Conservation (phyloP, 2,113 vertebrate species). For the Cephalopterus ornatus region DNA sequence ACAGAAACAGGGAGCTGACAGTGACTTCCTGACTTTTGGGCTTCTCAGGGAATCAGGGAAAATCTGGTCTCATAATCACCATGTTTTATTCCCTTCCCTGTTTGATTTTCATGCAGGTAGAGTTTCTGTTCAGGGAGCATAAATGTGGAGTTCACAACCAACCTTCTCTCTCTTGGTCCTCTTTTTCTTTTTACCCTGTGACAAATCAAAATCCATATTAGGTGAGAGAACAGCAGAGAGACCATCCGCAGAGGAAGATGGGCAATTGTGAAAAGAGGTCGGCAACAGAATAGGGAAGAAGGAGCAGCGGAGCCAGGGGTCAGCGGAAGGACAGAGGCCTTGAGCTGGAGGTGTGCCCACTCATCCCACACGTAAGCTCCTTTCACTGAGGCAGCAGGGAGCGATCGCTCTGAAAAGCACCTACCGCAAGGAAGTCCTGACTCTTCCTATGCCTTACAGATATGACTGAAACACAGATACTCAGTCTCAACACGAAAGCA, state of each 20-base stretch:
- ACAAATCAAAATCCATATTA: constrained; percentile 40
- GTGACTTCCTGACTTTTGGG: constrained; percentile 52
- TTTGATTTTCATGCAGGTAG: constrained; percentile 43
- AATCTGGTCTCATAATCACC: constrained; percentile 31
- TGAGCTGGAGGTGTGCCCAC: constrained; percentile 36
- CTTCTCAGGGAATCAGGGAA: constrained; percentile 39
- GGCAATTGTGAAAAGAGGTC: constrained; percentile 44
- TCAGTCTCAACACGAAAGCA: neutral
- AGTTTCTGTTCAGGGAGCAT: constrained; percentile 31
- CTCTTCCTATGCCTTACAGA: constrained; percentile 14
- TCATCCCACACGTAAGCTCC: constrained; percentile 34
- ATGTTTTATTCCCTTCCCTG: constrained; percentile 42
- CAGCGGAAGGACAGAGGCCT: neutral
- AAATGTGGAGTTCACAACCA: constrained; percentile 26
- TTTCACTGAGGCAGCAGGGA: constrained; percentile 39
- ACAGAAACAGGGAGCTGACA: constrained; percentile 40
- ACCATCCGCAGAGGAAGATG: constrained; percentile 43
- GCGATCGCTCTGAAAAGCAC: neutral
- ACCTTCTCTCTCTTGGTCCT: neutral
- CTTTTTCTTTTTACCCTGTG: neutral
- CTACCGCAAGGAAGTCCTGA: constrained; percentile 32
- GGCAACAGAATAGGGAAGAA: constrained; percentile 35
- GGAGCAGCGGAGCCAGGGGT: neutral
- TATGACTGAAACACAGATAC: constrained; percentile 1
- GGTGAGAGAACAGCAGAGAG: constrained; percentile 34